A percentile compares a stretch with the other conserved stretches of the same genome.
Evolutionary conservation across 2,113 vertebrate genomes (phyloP).

Genomic region (Psittacula cyanocephala): DNA sequence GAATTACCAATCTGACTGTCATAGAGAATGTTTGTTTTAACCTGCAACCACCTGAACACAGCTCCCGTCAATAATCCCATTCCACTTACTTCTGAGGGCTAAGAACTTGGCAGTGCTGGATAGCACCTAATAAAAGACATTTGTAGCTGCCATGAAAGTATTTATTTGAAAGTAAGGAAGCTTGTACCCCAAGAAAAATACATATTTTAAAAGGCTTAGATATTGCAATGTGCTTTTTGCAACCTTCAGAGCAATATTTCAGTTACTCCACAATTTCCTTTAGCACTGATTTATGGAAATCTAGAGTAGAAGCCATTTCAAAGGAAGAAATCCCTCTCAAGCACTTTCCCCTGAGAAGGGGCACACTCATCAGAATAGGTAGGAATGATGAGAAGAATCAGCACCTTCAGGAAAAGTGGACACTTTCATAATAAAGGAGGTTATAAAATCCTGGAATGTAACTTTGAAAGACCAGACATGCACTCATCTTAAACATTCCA

Average conservation of each 20-base stretch:
- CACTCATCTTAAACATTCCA: neutral
- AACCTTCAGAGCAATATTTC: neutral
- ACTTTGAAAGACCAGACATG: neutral
- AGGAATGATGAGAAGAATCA: neutral
- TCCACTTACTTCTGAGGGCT: neutral
- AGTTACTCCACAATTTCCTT: neutral
- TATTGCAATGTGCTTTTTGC: neutral
- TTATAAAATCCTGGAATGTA: neutral
- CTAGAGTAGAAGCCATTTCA: neutral
- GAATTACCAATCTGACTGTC: neutral
- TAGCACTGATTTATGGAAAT: conserved; percentile 8
- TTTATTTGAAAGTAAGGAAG: neutral
- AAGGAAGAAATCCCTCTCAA: conserved; percentile 1
- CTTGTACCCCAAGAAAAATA: neutral
- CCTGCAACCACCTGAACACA: neutral
- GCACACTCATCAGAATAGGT: neutral
- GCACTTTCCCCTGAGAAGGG: neutral
- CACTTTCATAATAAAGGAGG: neutral
- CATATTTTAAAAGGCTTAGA: accelerated
- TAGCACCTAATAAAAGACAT: neutral
- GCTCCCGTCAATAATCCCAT: neutral
- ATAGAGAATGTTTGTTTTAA: neutral
- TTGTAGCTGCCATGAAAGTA: neutral
- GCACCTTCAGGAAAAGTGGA: conserved; percentile 11
- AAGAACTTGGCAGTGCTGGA: neutral